Evolutionary conservation across 2,113 vertebrate species (phyloP).

Genomic region (Nothoprocta pentlandii): DNA sequence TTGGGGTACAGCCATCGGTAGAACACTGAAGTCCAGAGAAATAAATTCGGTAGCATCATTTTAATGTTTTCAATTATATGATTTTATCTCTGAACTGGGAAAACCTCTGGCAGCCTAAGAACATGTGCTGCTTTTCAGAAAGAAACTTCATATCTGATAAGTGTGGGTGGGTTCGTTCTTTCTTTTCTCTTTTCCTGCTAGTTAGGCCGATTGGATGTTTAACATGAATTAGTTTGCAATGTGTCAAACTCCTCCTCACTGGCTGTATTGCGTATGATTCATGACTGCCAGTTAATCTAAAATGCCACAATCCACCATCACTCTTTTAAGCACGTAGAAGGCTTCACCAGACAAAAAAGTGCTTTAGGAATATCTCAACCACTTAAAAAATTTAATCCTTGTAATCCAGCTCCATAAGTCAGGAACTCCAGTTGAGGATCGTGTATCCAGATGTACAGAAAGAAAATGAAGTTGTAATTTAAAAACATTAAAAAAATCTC

Average conservation of each 20-base stretch:
- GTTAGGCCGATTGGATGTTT: neutral
- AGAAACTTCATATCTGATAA: accelerated
- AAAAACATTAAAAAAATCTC: neutral
- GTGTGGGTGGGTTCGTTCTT: neutral
- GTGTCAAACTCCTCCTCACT: neutral
- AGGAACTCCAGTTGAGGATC: neutral
- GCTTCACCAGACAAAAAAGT: neutral
- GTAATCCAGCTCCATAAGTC: neutral
- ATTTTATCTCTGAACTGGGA: neutral
- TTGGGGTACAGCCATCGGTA: neutral
- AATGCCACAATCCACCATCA: accelerated
- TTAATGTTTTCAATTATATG: neutral
- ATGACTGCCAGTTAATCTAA: neutral
- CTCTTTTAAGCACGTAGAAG: neutral
- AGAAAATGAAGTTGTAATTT: neutral
- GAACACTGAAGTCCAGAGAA: neutral
- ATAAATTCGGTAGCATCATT: neutral
- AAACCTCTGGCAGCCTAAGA: neutral
- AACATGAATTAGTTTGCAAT: neutral
- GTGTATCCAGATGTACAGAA: neutral
- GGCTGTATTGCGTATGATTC: neutral
- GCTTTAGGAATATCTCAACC: neutral
- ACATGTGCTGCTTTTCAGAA: neutral
- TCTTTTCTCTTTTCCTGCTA: neutral
- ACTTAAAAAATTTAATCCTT: neutral